Evolutionary conservation across 1,140 invertebrate genomes (phyloP).

Genomic region (Linepithema humile): DNA sequence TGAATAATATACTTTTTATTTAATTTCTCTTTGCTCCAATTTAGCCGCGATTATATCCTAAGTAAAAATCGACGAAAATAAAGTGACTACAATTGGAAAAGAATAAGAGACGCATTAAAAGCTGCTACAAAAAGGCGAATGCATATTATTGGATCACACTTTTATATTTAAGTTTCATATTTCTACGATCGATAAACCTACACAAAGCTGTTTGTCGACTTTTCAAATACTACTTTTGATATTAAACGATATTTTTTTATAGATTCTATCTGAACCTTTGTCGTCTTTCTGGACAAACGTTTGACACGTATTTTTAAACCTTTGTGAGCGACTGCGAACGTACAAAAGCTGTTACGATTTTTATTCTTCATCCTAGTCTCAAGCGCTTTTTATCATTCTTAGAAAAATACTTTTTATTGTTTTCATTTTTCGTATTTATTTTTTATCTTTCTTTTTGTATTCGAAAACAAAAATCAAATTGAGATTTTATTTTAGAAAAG

Average conservation of each 20-base stretch:
- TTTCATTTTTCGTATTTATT: not conserved
- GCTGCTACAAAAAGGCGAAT: not conserved
- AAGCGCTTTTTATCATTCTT: not conserved
- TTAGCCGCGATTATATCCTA: not conserved
- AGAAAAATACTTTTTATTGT: not conserved
- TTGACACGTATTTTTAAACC: slow-evolving; percentile 1
- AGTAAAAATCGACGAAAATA: not conserved
- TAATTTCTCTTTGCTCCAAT: not conserved
- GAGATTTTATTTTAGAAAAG: too few species aligned
- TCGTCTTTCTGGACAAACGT: not conserved
- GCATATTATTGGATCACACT: not conserved
- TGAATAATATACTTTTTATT: too few species aligned
- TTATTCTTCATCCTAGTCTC: not conserved
- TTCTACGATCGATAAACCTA: not conserved
- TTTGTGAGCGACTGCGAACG: not conserved
- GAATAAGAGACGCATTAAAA: not conserved
- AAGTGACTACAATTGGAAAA: not conserved
- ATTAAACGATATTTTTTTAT: not conserved
- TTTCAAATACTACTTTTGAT: not conserved
- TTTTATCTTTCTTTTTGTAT: not conserved
- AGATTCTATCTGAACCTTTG: not conserved
- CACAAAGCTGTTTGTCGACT: not conserved
- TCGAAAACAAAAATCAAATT: too few species aligned
- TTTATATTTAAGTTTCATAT: not conserved
- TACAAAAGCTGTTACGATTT: not conserved